Base-by-base conservation (phyloP, 2,113 vertebrate genomes). In the Charadrius vociferus region DNA sequence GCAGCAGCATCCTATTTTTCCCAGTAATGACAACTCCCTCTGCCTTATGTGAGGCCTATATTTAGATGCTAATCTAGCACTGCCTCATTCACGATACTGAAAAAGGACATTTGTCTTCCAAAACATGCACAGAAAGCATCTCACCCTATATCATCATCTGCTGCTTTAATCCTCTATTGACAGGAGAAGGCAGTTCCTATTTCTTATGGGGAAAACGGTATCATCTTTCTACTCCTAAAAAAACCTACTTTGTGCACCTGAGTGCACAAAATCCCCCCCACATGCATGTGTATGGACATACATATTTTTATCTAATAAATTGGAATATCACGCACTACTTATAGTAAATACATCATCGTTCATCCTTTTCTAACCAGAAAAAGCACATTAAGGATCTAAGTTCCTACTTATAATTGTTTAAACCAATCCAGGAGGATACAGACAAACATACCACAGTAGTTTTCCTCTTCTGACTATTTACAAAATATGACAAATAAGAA, bases 241-340 rank as follows among this genome's bases (percentile, higher is more conserved):
- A 37, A 8, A 8, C 20, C 4, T 30, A 23, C 47, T 66, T 59
- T 49, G 30, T 47, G 7, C 6, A 59, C 11, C 7, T 0, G 1
- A 61, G 23, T 0, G 0, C 58, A 61, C 34, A 80, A 90, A 92
- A 72, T 19, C 22, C 53, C 34, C 75, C 0, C 4, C 10, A 45
- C 2, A 5, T 50, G 17, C 2, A 75, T 4, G 3, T 50, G 20
- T 17, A 63, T 12, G 30, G 34, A 71, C 8, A 20, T 18, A 39
- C 1, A 34, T 17, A 23, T 34, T 77, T 77, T 74, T 55, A 85
- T 41, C 50, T 73, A 77, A 37, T 0, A 61, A 15, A 52, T 0
- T 36, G 53, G 81, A 62, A 58, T 5, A 34, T 17, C n/a, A 74
- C 32, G 37, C 14, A 41, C 16, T 67, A 52, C 10, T 55, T 70